Evolutionary conservation across 1,140 invertebrate species (phyloP), one percentile per base, ranked within the genome.

Genomic region (Orussus abietinus): DNA sequence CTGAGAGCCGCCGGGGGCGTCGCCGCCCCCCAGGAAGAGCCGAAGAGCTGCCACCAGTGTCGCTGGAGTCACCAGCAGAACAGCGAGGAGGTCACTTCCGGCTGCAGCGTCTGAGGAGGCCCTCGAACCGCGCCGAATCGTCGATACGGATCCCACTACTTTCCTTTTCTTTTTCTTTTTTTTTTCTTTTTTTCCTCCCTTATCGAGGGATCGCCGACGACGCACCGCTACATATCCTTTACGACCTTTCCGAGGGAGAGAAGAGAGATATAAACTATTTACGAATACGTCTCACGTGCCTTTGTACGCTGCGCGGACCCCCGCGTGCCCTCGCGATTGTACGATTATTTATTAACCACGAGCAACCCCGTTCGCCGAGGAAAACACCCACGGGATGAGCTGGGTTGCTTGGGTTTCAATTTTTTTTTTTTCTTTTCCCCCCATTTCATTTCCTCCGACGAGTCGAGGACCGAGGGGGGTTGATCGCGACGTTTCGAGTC

Each of bases 31-130:
- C 52, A 54, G 17, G 56, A 62, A 15, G 63, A 70, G 13, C 50
- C 59, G 13, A 72, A 67, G 40, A 65, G 69, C 22, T 75, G 67
- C 34, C 74, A 77, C 38, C 76, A 77, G 40, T 77, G 67, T 45
- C 66, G 73, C 13, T 79, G 77, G 77, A 75, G 68, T 42, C 73
- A 75, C 37, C 74, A 76, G 35, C 52, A 55, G n/a, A 56, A 47
- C 20, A 59, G 62, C 38, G 71, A 77, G 42, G 74, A 77, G 60
- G 72, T 77, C 3, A 65, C 75, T 6, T 74, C 75, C 17, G 75
- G 76, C 18, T 79, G 75, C 56, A 78, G 77, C 54, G 75, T 78
- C n/a, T 64, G 58, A 62, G 33, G 32, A 31, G 14, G n/a, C n/a
- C n/a, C n/a, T n/a, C n/a, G n/a, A n/a, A n/a, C n/a, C n/a, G n/a